phyloP scores from a whole-genome alignment of 2,113 vertebrate genomes.

The Tenebrosternarchus preto region DNA sequence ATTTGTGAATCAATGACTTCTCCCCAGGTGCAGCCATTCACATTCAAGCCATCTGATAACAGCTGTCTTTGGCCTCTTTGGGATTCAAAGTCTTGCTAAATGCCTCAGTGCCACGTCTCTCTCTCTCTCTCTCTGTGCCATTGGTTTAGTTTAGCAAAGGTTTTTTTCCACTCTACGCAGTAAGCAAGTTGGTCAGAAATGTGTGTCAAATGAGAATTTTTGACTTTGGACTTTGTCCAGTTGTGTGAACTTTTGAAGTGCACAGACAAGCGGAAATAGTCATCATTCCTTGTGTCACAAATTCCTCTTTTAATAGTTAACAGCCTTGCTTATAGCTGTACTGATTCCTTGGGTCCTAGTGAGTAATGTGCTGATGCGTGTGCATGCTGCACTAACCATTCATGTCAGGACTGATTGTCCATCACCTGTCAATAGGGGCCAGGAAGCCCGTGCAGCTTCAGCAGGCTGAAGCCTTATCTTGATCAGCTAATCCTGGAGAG shows the following conservation, averaged over 20 bases:
- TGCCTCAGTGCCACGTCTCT: constrained; percentile 1
- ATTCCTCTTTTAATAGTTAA: constrained; percentile 50
- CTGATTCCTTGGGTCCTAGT: neutral
- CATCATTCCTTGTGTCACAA: constrained; percentile 49
- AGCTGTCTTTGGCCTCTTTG: constrained; percentile 6
- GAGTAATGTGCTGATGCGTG: neutral
- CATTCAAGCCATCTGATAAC: constrained; percentile 38
- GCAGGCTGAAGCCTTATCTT: constrained; percentile 38
- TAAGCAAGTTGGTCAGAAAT: constrained; percentile 8
- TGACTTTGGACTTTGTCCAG: constrained; percentile 8
- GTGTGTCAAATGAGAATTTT: neutral
- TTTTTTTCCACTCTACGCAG: neutral
- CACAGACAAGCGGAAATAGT: constrained; percentile 41
- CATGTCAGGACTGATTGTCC: neutral
- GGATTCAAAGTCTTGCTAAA: neutral
- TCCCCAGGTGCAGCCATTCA: constrained; percentile 24
- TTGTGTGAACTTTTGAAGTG: constrained; percentile 8
- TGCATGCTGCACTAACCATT: neutral
- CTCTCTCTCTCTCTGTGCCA: neutral
- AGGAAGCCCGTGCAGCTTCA: neutral
- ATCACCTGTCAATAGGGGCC: neutral
- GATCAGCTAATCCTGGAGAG: constrained; percentile 16
- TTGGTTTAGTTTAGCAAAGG: constrained; percentile 17
- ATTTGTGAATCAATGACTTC: constrained; percentile 55
- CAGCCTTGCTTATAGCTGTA: constrained; percentile 5